Evolutionary conservation across 2,113 vertebrate species (phyloP).

Genomic region (Cranoglanis bouderius): DNA sequence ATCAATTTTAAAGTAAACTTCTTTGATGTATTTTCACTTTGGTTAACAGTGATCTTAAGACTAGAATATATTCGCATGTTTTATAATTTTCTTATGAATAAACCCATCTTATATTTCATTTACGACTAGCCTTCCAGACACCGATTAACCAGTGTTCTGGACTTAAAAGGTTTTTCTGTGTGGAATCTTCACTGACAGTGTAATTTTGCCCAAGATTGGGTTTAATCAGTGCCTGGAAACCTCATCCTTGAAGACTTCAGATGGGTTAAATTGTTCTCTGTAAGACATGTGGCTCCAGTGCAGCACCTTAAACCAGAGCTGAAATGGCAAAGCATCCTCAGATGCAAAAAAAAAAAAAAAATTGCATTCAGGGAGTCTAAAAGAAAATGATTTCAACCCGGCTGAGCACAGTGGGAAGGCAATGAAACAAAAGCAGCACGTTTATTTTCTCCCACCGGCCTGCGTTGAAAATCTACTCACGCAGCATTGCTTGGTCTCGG

Average conservation of each 20-base stretch:
- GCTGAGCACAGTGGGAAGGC: constrained; percentile 9
- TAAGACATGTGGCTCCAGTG: constrained; percentile 4
- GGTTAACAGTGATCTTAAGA: background rate
- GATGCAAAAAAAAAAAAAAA: background rate
- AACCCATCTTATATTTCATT: background rate
- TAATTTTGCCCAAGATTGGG: constrained; percentile 32
- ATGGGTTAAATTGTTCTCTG: constrained; percentile 34
- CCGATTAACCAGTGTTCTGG: constrained; percentile 5
- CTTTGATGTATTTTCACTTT: background rate
- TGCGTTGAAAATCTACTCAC: constrained; percentile 54
- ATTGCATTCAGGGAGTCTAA: background rate
- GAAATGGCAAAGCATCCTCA: constrained; percentile 1
- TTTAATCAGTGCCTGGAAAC: constrained; percentile 13
- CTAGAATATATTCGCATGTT: background rate
- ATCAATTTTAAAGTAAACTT: background rate
- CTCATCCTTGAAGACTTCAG: constrained; percentile 39
- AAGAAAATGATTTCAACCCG: constrained; percentile 38
- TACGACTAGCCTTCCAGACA: background rate
- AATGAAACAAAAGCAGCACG: constrained; percentile 40
- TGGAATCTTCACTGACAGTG: constrained; percentile 16
- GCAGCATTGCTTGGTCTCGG: constrained; percentile 43
- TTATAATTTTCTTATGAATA: background rate
- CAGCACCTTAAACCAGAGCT: constrained; percentile 8
- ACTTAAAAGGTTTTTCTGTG: constrained; percentile 10
- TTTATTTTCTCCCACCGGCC: constrained; percentile 22